Base-by-base conservation (phyloP, 2,797 vertebrate genomes). In the Lepus townsendii region DNA sequence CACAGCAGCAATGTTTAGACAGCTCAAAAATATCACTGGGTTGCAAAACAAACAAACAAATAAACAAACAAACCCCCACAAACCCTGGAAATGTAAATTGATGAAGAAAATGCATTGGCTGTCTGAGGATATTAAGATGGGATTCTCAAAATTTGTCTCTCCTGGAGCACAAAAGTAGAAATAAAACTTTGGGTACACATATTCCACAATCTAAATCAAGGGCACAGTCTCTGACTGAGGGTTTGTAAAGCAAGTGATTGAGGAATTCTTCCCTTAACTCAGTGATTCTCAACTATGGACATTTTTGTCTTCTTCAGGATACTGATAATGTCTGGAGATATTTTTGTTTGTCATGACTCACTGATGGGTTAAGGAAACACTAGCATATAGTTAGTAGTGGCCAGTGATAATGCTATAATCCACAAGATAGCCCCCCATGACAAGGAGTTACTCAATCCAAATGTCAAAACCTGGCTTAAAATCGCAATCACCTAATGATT, bases 181-280 rank as follows among this genome's bases (percentile, higher is more conserved):
- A 63, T 42, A 17, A 79, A 84, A 17, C 24, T 26, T 54, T 88
- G 35, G 47, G 35, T 10, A 0, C 19, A 8, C 1, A 24, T 24
- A 69, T 0, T 16, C 14, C 12, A 32, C 11, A 6, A 76, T 72
- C 38, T 73, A 54, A 90, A 50, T 60, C 14, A 78, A 68, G 8
- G 24, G 9, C 13, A 75, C 20, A 22, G 32, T 1, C 17, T 84
- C 8, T 0, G 0, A 14, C 3, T 1, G 3, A 35, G 7, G 13
- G 54, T 11, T 16, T n/a, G 0, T 19, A 69, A 65, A 42, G 14
- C 16, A n/a, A 14, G 5, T 72, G 66, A 27, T 57, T 57, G 54
- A 57, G 54, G 19, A 57, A 17, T 57, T 30, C 72, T 22, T 35
- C 8, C 19, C 35, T 47, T n/a, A 14, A 12, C 3, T 16, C 60